phyloP scores from a whole-genome alignment of 2,888 invertebrate genomes.

The Tethea ocularis region DNA sequence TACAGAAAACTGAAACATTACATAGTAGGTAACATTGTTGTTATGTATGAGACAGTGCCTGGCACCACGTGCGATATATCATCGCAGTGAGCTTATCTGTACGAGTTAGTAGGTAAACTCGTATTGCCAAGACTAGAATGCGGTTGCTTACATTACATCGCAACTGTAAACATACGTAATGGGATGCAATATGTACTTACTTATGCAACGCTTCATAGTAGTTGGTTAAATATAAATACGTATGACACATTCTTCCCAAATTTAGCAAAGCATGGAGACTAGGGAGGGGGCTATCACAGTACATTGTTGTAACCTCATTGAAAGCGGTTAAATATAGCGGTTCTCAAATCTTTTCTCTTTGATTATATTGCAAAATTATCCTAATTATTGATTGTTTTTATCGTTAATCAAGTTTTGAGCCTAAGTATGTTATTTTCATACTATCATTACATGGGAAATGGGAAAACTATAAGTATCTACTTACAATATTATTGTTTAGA shows the following conservation, averaged over 20 bases:
- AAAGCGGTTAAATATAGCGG: too few species aligned
- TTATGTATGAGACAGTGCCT: conserved; percentile 24
- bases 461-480: too few species aligned
- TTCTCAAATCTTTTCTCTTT: too few species aligned
- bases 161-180: conserved; percentile 16
- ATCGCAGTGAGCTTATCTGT: conserved; percentile 17
- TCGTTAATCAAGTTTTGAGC: too few species aligned
- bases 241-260: not conserved
- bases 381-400: too few species aligned
- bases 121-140: conserved; percentile 30
- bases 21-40: conserved; percentile 21
- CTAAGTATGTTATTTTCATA: too few species aligned
- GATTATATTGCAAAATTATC: too few species aligned
- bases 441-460: too few species aligned
- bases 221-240: conserved; percentile 15
- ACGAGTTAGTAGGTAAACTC: conserved; percentile 26
- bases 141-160: conserved; percentile 20
- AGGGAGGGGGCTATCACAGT: too few species aligned
- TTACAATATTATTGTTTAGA: too few species aligned
- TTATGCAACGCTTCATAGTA: conserved; percentile 10
- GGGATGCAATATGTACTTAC: conserved; percentile 21
- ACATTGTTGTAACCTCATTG: too few species aligned
- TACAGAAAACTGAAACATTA: conserved; percentile 15
- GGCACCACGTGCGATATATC: conserved; percentile 33
- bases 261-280: too few species aligned